Percentiles rank a stretch among this genome's conserved stretches.
Conservation (phyloP, 2,113 vertebrate genomes). For the Hydrochoerus hydrochaeris region DNA sequence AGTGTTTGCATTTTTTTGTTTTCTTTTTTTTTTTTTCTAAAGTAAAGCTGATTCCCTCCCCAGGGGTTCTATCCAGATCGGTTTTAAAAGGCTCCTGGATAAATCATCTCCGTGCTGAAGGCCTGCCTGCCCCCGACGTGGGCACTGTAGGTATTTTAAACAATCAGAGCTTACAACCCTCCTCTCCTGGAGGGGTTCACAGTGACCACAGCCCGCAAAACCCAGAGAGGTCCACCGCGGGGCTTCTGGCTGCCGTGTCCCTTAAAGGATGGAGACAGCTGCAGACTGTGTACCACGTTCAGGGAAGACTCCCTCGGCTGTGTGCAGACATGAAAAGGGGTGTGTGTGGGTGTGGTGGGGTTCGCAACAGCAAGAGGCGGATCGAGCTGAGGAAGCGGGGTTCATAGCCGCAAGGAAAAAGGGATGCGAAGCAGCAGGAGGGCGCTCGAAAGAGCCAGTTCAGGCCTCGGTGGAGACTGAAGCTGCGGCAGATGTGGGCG, state of each 20-base stretch:
- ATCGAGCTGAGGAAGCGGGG: background rate
- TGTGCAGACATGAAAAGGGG: background rate
- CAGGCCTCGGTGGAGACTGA: background rate
- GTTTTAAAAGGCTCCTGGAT: background rate
- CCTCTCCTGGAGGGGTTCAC: background rate
- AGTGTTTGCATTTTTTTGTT: no score
- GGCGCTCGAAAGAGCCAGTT: background rate
- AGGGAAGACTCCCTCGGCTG: background rate
- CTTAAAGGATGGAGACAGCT: conserved; percentile 62
- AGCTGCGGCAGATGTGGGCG: background rate
- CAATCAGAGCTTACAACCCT: background rate
- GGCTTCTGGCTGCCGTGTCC: background rate
- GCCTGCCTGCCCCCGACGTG: background rate
- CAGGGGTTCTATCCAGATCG: background rate
- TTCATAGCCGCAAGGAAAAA: background rate
- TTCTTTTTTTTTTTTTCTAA: background rate
- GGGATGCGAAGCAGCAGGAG: background rate
- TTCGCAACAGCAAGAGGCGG: background rate
- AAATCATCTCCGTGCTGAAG: background rate
- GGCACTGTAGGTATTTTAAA: background rate
- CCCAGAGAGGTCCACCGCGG: background rate
- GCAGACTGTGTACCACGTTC: background rate
- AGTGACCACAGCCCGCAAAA: background rate
- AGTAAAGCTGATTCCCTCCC: background rate
- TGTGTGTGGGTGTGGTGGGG: background rate